Evolutionary conservation across 2,888 invertebrate species (phyloP).

Genomic region (Polietes domitor): DNA sequence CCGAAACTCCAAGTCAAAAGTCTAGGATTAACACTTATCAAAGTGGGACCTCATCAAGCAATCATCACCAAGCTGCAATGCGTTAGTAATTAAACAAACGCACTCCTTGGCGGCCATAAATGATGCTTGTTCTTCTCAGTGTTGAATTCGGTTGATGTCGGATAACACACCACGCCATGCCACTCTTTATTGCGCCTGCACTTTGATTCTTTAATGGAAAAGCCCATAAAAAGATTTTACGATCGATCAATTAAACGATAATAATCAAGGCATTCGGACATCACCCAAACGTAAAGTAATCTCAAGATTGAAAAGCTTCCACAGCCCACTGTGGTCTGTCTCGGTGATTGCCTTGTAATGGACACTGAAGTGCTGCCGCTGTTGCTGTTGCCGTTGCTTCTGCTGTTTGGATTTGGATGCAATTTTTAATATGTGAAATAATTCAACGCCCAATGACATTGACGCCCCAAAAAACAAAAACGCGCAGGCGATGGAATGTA

Average conservation of each 20-base stretch:
- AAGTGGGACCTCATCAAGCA: constrained; percentile 5
- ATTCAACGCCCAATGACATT: constrained; percentile 44
- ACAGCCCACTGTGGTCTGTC: not conserved
- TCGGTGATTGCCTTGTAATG: not conserved
- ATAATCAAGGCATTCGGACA: constrained; percentile 76
- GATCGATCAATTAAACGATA: constrained; percentile 79
- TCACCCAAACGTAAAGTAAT: constrained; percentile 34
- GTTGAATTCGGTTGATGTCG: not conserved
- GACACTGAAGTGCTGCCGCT: constrained; percentile 22
- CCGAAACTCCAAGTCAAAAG: not conserved
- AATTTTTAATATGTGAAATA: constrained; percentile 38
- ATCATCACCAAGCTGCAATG: not conserved
- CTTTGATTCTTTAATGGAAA: constrained; percentile 59
- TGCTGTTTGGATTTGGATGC: constrained; percentile 25
- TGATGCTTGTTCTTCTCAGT: not conserved
- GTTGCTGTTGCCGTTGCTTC: not conserved
- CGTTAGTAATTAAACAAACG: not conserved
- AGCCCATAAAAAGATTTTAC: constrained; percentile 77
- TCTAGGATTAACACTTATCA: not conserved
- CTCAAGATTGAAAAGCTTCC: not conserved
- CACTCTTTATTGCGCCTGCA: not conserved
- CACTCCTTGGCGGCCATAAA: not conserved
- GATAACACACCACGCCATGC: constrained; percentile 8
- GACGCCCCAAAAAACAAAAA: constrained; percentile 32
- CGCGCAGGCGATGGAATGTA: constrained; percentile 9